Percentiles rank a stretch among this genome's conserved stretches.
Evolutionary conservation across 2,888 invertebrate species (phyloP).

Genomic region (Andricus curvator): DNA sequence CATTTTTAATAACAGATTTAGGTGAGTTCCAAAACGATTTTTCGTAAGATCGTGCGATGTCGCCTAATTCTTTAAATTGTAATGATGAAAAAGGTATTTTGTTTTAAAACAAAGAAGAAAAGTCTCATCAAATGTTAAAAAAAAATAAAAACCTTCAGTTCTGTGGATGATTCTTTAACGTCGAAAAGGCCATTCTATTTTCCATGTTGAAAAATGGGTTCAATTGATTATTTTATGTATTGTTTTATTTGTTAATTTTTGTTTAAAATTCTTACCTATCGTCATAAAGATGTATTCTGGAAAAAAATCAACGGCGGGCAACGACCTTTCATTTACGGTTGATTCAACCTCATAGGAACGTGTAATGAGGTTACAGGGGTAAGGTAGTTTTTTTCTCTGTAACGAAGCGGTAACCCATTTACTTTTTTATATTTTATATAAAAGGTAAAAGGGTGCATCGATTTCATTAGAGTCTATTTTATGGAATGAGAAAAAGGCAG

Average conservation of each 20-base stretch:
- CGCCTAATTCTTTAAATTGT: no score
- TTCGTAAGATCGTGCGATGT: no score
- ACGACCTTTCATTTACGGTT: neutral
- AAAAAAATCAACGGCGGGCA: neutral
- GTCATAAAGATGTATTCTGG: neutral
- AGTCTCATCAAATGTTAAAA: no score
- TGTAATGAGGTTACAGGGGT: neutral
- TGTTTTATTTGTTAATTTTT: neutral
- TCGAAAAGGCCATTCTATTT: no score
- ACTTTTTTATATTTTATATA: neutral
- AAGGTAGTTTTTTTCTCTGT: neutral
- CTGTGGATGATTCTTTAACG: no score
- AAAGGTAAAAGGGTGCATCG: neutral
- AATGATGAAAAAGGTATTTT: no score
- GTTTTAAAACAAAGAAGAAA: no score
- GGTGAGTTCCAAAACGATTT: no score
- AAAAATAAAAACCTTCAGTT: no score
- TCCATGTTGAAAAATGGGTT: no score
- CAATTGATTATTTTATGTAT: neutral
- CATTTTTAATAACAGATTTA: no score
- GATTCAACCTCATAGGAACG: neutral
- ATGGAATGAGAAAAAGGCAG: neutral
- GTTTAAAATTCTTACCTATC: no score
- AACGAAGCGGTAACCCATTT: neutral
- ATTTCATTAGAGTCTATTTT: neutral